A percentile compares a stretch with the other conserved stretches of the same genome.
Evolutionary conservation across 2,113 vertebrate genomes (phyloP).

Genomic region (Lota lota): DNA sequence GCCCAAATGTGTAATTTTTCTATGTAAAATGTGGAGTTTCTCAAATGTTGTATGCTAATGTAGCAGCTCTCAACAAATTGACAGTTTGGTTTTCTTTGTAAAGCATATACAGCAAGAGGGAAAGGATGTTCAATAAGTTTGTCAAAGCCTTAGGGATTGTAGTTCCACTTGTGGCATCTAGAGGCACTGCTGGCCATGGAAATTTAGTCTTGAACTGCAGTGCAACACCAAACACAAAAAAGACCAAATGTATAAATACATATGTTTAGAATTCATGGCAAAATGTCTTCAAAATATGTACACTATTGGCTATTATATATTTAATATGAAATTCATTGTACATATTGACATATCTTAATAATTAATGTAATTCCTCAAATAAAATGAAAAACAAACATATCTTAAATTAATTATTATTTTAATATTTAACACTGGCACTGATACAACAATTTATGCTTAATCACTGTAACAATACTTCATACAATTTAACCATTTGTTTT

Average conservation of each 20-base stretch:
- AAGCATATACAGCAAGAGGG: not conserved
- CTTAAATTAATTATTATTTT: no score
- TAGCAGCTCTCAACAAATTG: no score
- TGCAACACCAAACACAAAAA: not conserved
- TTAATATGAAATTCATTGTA: not conserved
- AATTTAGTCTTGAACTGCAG: slow-evolving; percentile 15
- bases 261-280: no score
- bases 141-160: slow-evolving; percentile 17
- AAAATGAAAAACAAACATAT: slow-evolving; percentile 9
- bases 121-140: not conserved
- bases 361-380: not conserved
- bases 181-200: slow-evolving; percentile 68
- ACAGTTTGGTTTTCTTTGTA: no score
- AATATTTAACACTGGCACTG: no score
- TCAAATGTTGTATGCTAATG: no score
- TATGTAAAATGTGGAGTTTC: no score
- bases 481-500: no score
- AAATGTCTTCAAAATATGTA: no score
- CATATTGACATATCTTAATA: not conserved
- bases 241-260: slow-evolving; percentile 3
- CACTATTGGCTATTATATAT: not conserved
- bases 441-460: no score
- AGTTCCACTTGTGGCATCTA: slow-evolving; percentile 43
- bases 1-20: no score
- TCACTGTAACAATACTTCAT: no score